Percentiles rank a stretch among this genome's conserved stretches.
phyloP scores from a whole-genome alignment of 2,797 vertebrate genomes.

The Australoheros facetus region DNA sequence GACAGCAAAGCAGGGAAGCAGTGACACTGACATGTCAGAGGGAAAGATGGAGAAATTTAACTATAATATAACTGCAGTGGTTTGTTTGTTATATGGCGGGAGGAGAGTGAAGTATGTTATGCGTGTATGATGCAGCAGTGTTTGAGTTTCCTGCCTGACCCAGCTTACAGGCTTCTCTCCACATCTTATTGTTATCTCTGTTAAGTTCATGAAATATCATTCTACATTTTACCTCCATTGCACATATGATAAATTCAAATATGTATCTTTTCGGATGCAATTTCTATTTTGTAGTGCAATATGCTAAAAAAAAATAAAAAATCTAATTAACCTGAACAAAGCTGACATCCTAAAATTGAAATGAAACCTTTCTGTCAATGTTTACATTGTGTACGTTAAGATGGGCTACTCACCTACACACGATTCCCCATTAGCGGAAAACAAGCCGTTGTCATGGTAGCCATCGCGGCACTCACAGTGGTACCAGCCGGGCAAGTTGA shows the following conservation, averaged over 20 bases:
- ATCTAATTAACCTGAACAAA: background rate
- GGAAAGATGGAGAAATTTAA: background rate
- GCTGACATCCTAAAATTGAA: background rate
- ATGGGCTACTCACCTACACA: constrained; percentile 91
- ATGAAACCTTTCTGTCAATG: background rate
- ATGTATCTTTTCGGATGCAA: too few species aligned
- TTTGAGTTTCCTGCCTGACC: background rate
- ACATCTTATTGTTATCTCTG: too few species aligned
- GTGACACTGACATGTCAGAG: too few species aligned
- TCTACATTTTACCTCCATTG: too few species aligned
- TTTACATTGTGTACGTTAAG: background rate
- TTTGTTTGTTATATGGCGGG: background rate
- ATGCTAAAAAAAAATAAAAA: background rate
- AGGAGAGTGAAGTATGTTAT: background rate
- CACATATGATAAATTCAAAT: too few species aligned
- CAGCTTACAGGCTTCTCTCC: background rate
- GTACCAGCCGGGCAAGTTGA: constrained; percentile 99
- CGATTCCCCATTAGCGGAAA: constrained; percentile 93
- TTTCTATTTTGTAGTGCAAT: background rate
- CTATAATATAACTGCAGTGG: background rate
- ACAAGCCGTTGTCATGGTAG: constrained; percentile 98
- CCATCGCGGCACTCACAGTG: constrained; percentile 98
- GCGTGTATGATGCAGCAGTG: background rate
- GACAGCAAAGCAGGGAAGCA: background rate
- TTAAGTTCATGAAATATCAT: too few species aligned